A percentile compares a stretch with the other conserved stretches of the same genome.
phyloP scores from a whole-genome alignment of 2,113 vertebrate species.

The Ancistrus triradiatus region DNA sequence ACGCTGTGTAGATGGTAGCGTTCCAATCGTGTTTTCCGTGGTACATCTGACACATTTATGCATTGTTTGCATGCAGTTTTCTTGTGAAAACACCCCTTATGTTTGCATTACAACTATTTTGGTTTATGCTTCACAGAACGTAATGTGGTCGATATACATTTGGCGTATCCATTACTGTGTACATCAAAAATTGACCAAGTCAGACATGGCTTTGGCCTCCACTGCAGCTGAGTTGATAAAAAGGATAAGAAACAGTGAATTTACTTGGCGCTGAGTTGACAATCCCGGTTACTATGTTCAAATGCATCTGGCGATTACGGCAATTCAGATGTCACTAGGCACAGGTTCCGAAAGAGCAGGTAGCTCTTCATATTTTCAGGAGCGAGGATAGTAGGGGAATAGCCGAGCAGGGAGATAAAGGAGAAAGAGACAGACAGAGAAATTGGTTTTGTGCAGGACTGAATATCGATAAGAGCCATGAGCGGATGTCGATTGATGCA shows the following conservation, averaged over 20 bases:
- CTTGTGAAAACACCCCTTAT: too few relatives aligned
- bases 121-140: too few relatives aligned
- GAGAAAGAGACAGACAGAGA: slow-evolving; percentile 6
- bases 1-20: too few relatives aligned
- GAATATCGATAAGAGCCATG: slow-evolving; percentile 40
- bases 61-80: too few relatives aligned
- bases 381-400: slow-evolving; percentile 1
- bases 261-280: not conserved
- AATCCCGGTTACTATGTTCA: not conserved
- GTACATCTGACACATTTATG: too few relatives aligned
- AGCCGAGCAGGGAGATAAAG: slow-evolving; percentile 15
- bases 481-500: slow-evolving; percentile 22
- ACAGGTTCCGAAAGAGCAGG: not conserved
- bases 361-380: slow-evolving; percentile 9
- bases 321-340: slow-evolving; percentile 3
- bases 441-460: slow-evolving; percentile 21
- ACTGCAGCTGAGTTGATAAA: not conserved
- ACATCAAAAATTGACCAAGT: too few relatives aligned
- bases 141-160: too few relatives aligned
- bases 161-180: too few relatives aligned
- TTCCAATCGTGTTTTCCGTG: too few relatives aligned
- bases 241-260: not conserved
- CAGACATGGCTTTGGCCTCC: too few relatives aligned
- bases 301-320: slow-evolving; percentile 5
- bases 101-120: too few relatives aligned